Conservation (phyloP, 2,113 vertebrate genomes). For the Beaufortia kweichowensis region DNA sequence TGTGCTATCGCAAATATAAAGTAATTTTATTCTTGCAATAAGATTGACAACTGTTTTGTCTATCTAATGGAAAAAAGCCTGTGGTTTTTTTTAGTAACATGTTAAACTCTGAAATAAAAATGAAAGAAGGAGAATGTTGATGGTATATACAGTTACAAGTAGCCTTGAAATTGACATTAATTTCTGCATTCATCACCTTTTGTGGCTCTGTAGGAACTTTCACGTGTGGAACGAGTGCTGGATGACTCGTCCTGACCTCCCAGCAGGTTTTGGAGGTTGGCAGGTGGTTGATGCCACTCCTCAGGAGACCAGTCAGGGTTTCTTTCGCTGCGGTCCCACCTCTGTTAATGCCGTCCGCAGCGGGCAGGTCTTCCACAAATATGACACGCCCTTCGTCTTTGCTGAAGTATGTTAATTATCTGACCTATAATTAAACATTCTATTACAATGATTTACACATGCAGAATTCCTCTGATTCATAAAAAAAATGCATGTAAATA, state of each 20-base stretch:
- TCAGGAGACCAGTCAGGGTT: slow-evolving; percentile 89
- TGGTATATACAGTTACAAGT: too few relatives aligned
- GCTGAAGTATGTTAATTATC: slow-evolving; percentile 77
- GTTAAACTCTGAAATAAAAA: too few relatives aligned
- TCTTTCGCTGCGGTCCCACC: slow-evolving; percentile 85
- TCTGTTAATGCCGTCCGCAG: slow-evolving; percentile 81
- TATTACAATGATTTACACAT: too few relatives aligned
- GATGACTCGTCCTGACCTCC: slow-evolving; percentile 87
- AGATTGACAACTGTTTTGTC: too few relatives aligned
- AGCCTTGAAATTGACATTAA: too few relatives aligned
- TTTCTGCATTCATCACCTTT: too few relatives aligned
- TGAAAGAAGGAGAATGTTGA: too few relatives aligned
- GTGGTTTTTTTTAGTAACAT: not conserved
- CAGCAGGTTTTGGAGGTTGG: slow-evolving; percentile 79
- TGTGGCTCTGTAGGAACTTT: slow-evolving; percentile 80
- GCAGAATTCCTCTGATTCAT: too few relatives aligned
- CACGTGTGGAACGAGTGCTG: slow-evolving; percentile 94
- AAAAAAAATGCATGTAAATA: too few relatives aligned
- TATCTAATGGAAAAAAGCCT: too few relatives aligned
- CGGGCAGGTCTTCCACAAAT: slow-evolving; percentile 83
- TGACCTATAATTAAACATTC: not conserved
- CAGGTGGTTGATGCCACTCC: slow-evolving; percentile 81
- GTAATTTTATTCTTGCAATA: too few relatives aligned
- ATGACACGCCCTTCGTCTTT: slow-evolving; percentile 84
- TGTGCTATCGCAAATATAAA: too few relatives aligned